phyloP scores from a whole-genome alignment of 2,113 vertebrate genomes.

The Heterotilapia buettikoferi region DNA sequence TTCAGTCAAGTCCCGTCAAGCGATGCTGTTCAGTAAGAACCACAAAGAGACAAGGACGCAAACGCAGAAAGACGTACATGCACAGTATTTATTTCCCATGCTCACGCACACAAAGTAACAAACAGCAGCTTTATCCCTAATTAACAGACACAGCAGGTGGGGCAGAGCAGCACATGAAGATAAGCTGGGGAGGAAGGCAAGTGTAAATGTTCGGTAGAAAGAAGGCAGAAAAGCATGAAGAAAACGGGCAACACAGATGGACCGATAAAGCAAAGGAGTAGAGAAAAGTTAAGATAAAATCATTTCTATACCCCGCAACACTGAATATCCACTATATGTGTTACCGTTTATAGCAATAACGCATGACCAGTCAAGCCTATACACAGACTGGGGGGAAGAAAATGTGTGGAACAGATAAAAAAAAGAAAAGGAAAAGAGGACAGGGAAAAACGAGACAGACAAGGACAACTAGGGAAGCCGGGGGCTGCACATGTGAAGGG shows the following conservation, averaged over 20 bases:
- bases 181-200: not conserved
- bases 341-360: not conserved
- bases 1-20: not conserved
- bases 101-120: not conserved
- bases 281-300: constrained; percentile 4
- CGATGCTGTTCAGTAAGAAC: not conserved
- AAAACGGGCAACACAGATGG: constrained; percentile 19
- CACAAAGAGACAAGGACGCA: not conserved
- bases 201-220: not conserved
- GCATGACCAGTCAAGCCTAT: not conserved
- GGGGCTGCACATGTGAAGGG: not conserved
- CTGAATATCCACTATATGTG: not conserved
- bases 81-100: not conserved
- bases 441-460: not conserved
- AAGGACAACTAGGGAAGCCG: not conserved
- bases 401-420: not conserved
- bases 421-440: not conserved
- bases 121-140: constrained; percentile 17
- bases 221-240: constrained; percentile 17
- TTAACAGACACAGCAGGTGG: constrained; percentile 37
- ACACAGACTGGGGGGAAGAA: not conserved
- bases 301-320: not conserved
- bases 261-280: constrained; percentile 11
- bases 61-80: not conserved
- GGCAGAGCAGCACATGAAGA: constrained; percentile 3